Evolutionary conservation across 2,797 vertebrate species (phyloP).

Genomic region (Phoebastria nigripes): DNA sequence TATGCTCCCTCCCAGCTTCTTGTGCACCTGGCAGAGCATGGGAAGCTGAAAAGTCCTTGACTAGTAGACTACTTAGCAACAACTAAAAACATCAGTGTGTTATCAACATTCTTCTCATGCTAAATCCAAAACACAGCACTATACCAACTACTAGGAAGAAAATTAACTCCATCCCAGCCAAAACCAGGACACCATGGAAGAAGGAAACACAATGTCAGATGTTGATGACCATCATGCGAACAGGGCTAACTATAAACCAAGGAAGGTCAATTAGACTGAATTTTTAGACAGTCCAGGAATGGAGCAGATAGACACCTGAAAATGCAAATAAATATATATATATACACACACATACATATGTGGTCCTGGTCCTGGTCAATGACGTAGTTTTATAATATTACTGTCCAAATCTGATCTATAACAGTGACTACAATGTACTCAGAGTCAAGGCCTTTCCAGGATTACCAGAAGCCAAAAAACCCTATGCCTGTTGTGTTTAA

Average conservation of each 20-base stretch:
- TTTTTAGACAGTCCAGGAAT: not conserved
- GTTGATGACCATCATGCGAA: not conserved
- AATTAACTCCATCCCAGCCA: too few species aligned
- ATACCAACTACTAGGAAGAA: too few species aligned
- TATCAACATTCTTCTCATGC: too few species aligned
- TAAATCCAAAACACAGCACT: too few species aligned
- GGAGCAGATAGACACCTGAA: not conserved
- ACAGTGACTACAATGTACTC: not conserved
- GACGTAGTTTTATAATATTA: not conserved
- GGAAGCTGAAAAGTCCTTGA: too few species aligned
- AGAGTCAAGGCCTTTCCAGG: not conserved
- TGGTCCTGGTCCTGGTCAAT: not conserved
- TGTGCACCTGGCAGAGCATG: too few species aligned
- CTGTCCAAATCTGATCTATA: not conserved
- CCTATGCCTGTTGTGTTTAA: not conserved
- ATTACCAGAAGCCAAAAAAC: not conserved
- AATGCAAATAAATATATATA: not conserved
- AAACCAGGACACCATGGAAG: not conserved
- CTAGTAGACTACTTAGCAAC: too few species aligned
- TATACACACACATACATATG: not conserved
- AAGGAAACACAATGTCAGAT: not conserved
- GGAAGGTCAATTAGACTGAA: not conserved
- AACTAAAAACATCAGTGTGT: too few species aligned
- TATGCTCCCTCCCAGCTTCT: too few species aligned
- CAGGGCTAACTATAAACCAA: not conserved